Conservation (phyloP, 1,140 invertebrate genomes). For the Drosophila micromelanica region DNA sequence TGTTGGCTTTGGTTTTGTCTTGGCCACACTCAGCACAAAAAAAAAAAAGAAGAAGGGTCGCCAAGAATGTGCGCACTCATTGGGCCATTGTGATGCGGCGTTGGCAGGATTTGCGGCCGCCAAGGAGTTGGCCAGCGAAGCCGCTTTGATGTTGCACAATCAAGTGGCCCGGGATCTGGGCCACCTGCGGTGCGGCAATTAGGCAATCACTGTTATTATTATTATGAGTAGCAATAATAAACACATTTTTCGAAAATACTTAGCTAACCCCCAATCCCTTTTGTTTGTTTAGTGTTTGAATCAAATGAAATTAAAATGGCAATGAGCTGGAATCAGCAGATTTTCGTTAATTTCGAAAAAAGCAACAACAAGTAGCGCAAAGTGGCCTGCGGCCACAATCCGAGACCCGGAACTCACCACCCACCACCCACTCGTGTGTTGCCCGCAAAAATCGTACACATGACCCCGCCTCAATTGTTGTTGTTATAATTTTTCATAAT, state of each 20-base stretch:
- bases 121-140: background rate
- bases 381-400: conserved; percentile 33
- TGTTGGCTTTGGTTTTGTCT: conserved; percentile 49
- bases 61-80: conserved; percentile 76
- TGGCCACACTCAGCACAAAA: background rate
- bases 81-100: conserved; percentile 30
- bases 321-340: conserved; percentile 84
- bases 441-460: conserved; percentile 59
- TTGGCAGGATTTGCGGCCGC: conserved; percentile 38
- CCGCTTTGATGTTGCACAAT: conserved; percentile 79
- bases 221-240: conserved; percentile 53
- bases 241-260: too few relatives aligned
- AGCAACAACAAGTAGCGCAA: conserved; percentile 25
- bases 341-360: conserved; percentile 77
- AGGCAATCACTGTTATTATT: conserved; percentile 55
- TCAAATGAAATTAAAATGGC: conserved; percentile 84
- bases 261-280: too few relatives aligned
- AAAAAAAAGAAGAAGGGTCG: conserved; percentile 21
- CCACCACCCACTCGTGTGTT: conserved; percentile 39
- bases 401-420: conserved; percentile 1
- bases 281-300: conserved; percentile 74
- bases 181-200: conserved; percentile 76
- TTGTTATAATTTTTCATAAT: conserved; percentile 80
- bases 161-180: conserved; percentile 45
- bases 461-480: background rate